Evolutionary conservation across 1,140 invertebrate genomes (phyloP).

Genomic region (Drosophila baimaii): DNA sequence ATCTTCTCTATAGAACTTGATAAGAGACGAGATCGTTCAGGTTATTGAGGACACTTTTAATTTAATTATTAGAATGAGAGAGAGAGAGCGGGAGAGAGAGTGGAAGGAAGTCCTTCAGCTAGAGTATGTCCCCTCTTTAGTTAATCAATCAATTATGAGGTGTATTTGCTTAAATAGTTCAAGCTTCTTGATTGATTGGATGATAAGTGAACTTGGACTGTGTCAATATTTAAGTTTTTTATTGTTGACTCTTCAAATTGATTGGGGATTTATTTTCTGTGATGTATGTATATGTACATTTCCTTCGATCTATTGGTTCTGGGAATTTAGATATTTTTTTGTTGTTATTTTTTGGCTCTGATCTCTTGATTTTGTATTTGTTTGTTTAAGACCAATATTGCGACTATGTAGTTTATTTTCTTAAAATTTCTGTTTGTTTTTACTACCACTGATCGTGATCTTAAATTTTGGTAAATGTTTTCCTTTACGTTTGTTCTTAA

Average conservation of each 20-base stretch:
- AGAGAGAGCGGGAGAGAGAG: neutral
- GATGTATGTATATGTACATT: neutral
- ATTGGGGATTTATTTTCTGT: constrained; percentile 2
- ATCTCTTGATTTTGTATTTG: constrained; percentile 7
- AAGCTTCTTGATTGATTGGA: constrained; percentile 31
- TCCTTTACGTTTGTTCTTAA: constrained; percentile 2
- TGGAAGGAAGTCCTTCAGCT: neutral
- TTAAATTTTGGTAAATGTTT: neutral
- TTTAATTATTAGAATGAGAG: neutral
- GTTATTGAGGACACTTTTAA: constrained; percentile 12
- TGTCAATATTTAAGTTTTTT: constrained; percentile 19
- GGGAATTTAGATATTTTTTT: constrained; percentile 9
- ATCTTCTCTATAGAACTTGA: constrained; percentile 17
- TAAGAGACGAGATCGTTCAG: constrained; percentile 11
- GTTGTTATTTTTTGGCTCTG: constrained; percentile 2
- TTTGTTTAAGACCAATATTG: neutral
- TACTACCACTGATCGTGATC: neutral
- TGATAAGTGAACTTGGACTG: constrained; percentile 28
- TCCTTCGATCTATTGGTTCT: constrained; percentile 20
- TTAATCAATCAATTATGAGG: constrained; percentile 33
- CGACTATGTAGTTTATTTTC: neutral
- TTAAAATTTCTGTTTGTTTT: constrained; percentile 9
- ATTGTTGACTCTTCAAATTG: constrained; percentile 18
- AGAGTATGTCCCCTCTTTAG: constrained; percentile 8
- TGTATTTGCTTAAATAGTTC: constrained; percentile 40